Conservation (phyloP, 2,797 vertebrate genomes). For the Tiaroga cobitis region DNA sequence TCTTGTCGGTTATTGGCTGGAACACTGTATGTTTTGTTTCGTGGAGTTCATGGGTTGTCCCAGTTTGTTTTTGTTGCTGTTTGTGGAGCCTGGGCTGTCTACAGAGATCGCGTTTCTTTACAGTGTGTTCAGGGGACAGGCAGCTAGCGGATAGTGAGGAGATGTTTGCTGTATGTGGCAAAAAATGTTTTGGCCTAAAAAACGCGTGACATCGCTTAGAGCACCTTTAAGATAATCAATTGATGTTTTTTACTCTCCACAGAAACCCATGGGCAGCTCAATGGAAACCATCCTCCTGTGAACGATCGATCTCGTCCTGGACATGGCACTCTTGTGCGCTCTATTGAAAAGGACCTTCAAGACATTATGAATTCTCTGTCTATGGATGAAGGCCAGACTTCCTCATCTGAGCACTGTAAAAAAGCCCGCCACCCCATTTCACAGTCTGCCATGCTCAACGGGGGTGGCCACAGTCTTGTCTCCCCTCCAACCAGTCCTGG, state of each 20-base stretch:
- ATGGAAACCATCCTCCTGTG: conserved; percentile 77
- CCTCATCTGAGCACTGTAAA: conserved; percentile 67
- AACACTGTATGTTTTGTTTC: too few relatives aligned
- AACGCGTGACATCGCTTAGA: too few relatives aligned
- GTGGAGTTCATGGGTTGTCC: too few relatives aligned
- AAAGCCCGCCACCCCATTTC: conserved; percentile 24
- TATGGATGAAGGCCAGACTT: conserved; percentile 73
- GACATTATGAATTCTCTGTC: conserved; percentile 89
- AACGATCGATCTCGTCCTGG: conserved; percentile 66
- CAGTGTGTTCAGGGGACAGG: too few relatives aligned
- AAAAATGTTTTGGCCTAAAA: too few relatives aligned
- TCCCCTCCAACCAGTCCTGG: conserved; percentile 78
- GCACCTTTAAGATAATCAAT: conserved; percentile 2
- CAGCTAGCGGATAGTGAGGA: too few relatives aligned
- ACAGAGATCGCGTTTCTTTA: too few relatives aligned
- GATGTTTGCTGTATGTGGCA: too few relatives aligned
- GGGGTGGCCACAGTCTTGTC: conserved; percentile 73
- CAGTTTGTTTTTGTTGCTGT: too few relatives aligned
- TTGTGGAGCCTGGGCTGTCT: too few relatives aligned
- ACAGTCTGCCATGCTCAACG: conserved; percentile 78
- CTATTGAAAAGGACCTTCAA: conserved; percentile 86
- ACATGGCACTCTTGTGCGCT: conserved; percentile 82
- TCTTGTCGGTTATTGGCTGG: too few relatives aligned
- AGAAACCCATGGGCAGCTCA: conserved; percentile 79
- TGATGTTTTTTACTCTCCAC: conserved; percentile 54